phyloP scores from a whole-genome alignment of 2,888 invertebrate species.

The Drosophila algonquin region DNA sequence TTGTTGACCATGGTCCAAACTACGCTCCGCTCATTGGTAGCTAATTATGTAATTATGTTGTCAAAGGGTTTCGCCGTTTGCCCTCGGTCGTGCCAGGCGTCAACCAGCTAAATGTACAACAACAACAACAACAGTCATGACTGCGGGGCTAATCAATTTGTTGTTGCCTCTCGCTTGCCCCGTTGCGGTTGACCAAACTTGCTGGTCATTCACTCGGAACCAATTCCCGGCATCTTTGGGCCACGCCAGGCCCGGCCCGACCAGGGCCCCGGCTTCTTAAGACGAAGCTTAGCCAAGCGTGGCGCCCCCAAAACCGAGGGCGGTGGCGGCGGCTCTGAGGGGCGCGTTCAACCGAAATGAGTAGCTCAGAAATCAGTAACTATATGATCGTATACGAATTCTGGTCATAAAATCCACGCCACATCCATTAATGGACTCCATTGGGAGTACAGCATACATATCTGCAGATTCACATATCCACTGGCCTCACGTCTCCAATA shows the following conservation, averaged over 20 bases:
- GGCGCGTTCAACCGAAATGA: conserved; percentile 38
- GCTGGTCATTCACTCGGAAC: conserved; percentile 65
- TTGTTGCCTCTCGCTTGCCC: conserved; percentile 19
- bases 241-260: no score
- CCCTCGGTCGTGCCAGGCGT: conserved; percentile 43
- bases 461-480: no score
- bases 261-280: conserved; percentile 34
- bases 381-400: not conserved
- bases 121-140: conserved; percentile 31
- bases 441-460: not conserved
- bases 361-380: conserved; percentile 9
- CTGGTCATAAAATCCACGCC: not conserved
- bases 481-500: no score
- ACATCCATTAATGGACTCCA: not conserved
- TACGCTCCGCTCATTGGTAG: conserved; percentile 61
- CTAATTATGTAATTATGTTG: conserved; percentile 82
- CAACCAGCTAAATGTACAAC: conserved; percentile 56
- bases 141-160: conserved; percentile 61
- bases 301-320: conserved; percentile 38
- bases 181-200: conserved; percentile 75
- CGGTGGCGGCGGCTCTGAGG: not conserved
- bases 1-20: conserved; percentile 1
- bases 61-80: conserved; percentile 58
- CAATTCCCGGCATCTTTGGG: conserved; percentile 35
- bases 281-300: conserved; percentile 29